These are phyloP conservation scores for Oxyruncus cristatus DNA, from an alignment of 2,113 vertebrate genomes.

Conservation along the genomic window DNA sequence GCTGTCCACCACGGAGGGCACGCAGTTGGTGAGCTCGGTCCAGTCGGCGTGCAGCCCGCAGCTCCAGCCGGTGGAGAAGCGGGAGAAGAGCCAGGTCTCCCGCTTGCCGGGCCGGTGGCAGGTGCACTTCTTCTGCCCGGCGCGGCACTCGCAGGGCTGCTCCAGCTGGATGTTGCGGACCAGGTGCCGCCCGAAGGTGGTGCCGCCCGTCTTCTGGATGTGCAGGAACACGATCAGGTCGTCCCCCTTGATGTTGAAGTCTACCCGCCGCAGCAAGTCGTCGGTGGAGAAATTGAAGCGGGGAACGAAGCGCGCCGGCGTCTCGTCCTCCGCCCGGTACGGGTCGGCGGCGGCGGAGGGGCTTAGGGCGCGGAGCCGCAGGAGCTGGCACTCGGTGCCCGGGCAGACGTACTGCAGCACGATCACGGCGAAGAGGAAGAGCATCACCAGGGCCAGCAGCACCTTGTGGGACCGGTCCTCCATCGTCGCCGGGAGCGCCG, in stretches of 20 bases:
- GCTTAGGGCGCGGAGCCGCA: conserved; percentile 78
- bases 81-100: conserved; percentile 97
- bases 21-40: conserved; percentile 98
- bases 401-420: conserved; percentile 94
- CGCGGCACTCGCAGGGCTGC: conserved; percentile 92
- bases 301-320: conserved; percentile 85
- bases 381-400: conserved; percentile 86
- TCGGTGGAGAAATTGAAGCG: conserved; percentile 87
- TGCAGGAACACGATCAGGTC: conserved; percentile 97
- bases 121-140: conserved; percentile 97
- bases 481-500: conserved; percentile 81
- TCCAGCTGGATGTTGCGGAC: conserved; percentile 95
- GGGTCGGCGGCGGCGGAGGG: conserved; percentile 79
- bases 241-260: conserved; percentile 92
- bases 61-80: conserved; percentile 99
- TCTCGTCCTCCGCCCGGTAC: conserved; percentile 89
- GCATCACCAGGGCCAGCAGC: conserved; percentile 86
- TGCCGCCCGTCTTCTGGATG: conserved; percentile 98
- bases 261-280: conserved; percentile 83
- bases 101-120: conserved; percentile 92
- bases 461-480: conserved; percentile 90
- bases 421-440: conserved; percentile 89
- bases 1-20: conserved; percentile 86
- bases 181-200: conserved; percentile 95
- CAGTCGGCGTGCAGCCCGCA: conserved; percentile 99